phyloP scores from a whole-genome alignment of 1,140 invertebrate species.

The Rhynchophorus ferrugineus region DNA sequence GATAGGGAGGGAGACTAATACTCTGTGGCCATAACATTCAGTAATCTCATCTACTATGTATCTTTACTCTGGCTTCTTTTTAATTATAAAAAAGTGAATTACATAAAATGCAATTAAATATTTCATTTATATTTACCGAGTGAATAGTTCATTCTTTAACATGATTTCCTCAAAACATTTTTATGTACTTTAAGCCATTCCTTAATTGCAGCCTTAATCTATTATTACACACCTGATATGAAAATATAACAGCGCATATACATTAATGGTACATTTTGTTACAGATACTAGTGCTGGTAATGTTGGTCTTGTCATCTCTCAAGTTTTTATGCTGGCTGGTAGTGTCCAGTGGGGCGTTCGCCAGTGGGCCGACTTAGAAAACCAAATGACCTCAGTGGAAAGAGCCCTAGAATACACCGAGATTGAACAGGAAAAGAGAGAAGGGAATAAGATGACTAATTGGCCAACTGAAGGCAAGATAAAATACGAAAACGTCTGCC shows the following conservation, averaged over 20 bases:
- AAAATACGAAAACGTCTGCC: constrained; percentile 49
- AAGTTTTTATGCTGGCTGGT: constrained; percentile 64
- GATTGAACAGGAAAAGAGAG: constrained; percentile 35
- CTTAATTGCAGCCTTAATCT: no score
- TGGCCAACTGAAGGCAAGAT: constrained; percentile 26
- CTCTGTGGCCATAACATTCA: no score
- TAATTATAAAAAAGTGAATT: no score
- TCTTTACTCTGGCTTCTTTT: no score
- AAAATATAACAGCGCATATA: not conserved
- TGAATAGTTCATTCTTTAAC: no score
- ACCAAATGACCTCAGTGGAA: constrained; percentile 80
- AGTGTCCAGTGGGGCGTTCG: constrained; percentile 80
- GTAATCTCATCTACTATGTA: no score
- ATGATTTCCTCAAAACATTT: no score
- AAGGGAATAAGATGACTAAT: constrained; percentile 44
- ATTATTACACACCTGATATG: no score
- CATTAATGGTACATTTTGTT: constrained; percentile 1
- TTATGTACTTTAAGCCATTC: no score
- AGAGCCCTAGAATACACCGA: constrained; percentile 62
- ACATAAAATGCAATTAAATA: no score
- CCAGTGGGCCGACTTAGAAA: constrained; percentile 76
- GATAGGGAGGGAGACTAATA: no score
- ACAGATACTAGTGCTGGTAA: constrained; percentile 44
- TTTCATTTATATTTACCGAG: no score
- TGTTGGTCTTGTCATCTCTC: constrained; percentile 73